A percentile compares a stretch with the other conserved stretches of the same genome.
Evolutionary conservation across 2,113 vertebrate genomes (phyloP).

Genomic region (Ictidomys tridecemlineatus): DNA sequence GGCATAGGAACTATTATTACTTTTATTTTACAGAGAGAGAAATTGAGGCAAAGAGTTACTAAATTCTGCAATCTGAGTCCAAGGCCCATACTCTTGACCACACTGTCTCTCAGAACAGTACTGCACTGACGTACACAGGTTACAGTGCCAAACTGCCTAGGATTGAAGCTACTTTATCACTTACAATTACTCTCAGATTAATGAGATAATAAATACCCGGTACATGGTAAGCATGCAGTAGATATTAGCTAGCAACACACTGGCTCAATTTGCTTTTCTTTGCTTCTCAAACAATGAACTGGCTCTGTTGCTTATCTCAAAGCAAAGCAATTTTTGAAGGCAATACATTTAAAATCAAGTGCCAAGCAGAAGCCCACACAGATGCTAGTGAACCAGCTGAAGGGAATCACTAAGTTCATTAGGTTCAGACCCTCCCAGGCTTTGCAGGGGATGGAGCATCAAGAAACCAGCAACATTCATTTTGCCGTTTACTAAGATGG

Average conservation of each 20-base stretch:
- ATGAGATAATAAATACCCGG: background rate
- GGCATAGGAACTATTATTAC: background rate
- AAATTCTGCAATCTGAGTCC: background rate
- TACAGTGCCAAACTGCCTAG: background rate
- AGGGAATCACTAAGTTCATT: background rate
- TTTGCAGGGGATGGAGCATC: conserved; percentile 19
- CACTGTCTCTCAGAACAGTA: background rate
- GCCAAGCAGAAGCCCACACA: background rate
- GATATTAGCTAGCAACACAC: background rate
- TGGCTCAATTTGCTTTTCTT: conserved; percentile 48
- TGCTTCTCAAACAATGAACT: conserved; percentile 48
- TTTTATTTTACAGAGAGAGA: conserved; percentile 8
- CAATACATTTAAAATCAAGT: conserved; percentile 61
- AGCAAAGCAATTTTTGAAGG: conserved; percentile 57
- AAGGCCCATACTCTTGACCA: background rate
- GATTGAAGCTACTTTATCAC: background rate
- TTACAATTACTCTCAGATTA: background rate
- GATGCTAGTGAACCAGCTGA: background rate
- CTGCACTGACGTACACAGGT: background rate
- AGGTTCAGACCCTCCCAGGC: background rate
- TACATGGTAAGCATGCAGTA: background rate
- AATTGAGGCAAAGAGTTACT: background rate
- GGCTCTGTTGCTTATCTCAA: conserved; percentile 44
- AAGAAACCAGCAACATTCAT: conserved; percentile 19
- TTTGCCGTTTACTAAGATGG: conserved; percentile 20